phyloP scores from a whole-genome alignment of 2,797 vertebrate species.

The Pseudomugil gertrudae region DNA sequence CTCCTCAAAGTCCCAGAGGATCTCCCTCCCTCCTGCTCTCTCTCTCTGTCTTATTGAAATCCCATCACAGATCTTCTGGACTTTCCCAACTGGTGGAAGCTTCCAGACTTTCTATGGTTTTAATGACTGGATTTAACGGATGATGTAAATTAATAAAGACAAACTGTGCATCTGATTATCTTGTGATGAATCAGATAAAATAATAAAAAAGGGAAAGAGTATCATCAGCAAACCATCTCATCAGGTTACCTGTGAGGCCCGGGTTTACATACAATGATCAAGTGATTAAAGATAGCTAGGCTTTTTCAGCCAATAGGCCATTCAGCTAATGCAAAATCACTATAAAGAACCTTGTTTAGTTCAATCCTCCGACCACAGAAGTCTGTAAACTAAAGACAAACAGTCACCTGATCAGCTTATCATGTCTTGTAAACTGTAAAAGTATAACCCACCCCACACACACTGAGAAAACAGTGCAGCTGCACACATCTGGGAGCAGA shows the following conservation, averaged over 20 bases:
- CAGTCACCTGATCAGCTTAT: conserved; percentile 39
- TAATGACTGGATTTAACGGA: neutral
- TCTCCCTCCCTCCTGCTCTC: conserved; percentile 13
- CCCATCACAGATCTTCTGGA: conserved; percentile 44
- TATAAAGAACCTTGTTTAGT: conserved; percentile 22
- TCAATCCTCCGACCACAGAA: conserved; percentile 6
- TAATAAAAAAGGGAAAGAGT: conserved; percentile 17
- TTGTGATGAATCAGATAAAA: conserved; percentile 16
- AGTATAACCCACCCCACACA: conserved; percentile 20
- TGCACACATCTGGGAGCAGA: neutral
- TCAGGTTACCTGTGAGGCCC: conserved; percentile 18
- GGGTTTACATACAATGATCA: conserved; percentile 68
- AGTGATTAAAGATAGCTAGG: conserved; percentile 52
- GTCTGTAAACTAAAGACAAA: conserved; percentile 20
- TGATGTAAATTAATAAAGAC: neutral
- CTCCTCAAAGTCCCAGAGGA: conserved; percentile 57
- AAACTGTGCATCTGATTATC: conserved; percentile 2
- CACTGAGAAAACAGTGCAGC: neutral
- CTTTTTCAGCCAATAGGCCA: conserved; percentile 15
- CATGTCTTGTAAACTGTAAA: conserved; percentile 2
- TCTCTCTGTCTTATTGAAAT: conserved; percentile 53
- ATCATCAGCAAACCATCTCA: conserved; percentile 27
- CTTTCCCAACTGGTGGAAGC: neutral
- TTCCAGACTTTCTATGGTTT: neutral
- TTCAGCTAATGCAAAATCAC: conserved; percentile 54